Evolutionary conservation across 92 coral and sea anemone species (phyloP), one percentile per base, ranked within the genome.

Genomic region (Parazoanthus atlanticus): DNA sequence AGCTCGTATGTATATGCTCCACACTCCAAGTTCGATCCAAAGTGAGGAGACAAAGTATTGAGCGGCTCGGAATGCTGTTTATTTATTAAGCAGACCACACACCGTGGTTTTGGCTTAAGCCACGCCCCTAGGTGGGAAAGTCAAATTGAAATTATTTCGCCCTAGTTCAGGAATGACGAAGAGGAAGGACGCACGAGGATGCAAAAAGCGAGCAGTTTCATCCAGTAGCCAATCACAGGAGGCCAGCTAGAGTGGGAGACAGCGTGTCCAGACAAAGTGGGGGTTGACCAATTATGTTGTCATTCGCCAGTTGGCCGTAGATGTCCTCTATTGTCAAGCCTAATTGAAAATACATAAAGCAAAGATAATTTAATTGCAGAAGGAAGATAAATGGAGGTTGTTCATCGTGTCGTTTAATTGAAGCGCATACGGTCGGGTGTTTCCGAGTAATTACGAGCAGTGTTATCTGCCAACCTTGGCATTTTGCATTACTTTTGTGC

Each of bases 31-130:
- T 49, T 84, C 33, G 64, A 46, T 69, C 65, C 77, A 43, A 70
- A 70, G 87, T 29, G 54, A 70, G 79, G 28, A 70, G 78, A 72
- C 77, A 84, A 43, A 28, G 77, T 84, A 84, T 70, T 84, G 87
- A 84, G 25, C 78, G 47, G 87, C 86, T 26, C 82, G 86, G 84
- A 90, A 78, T 74, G 94, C 75, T 91, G 95, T 90, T 92, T 93
- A 93, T 91, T 80, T 93, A 93, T 89, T 79, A 30, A 89, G 70
- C 69, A 71, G 98, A 95, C 98, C 98, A 93, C 98, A 95, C 98
- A 95, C 93, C 41, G 94, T 36, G 98, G 84, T 64, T 26, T 0
- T 58, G 78, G 76, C 70, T 95, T 91, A 79, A 72, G 93, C 91
- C 93, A 82, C 98, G 94, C 89, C 86, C 89, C 91, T 92, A 85